Evolutionary conservation across 2,888 invertebrate species (phyloP), one percentile per base, ranked within the genome.

Genomic region (Chironomus riparius): DNA sequence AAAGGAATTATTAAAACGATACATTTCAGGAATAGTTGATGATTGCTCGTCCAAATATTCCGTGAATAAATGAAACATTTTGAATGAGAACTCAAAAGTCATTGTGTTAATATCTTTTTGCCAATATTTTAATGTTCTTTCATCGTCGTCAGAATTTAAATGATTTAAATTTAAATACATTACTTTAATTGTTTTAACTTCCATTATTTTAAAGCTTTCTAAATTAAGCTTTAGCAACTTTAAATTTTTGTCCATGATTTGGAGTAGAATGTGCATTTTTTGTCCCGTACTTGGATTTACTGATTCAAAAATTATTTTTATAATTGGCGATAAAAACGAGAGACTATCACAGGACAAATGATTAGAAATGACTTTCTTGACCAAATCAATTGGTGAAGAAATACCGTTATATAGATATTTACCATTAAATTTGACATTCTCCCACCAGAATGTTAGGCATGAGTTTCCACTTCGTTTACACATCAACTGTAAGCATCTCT

Each of bases 381-480:
- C n/a, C 5, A 68, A 38, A 50, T 56, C 48, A 15, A 69, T 69
- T 69, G 69, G 56, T 6, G 10, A 18, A 21, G 15, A 21, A n/a
- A 38, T 18, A 24, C n/a, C 65, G 12, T 12, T 10, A 28, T 28
- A 76, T 3, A 69, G 50, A n/a, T 24, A 15, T 56, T 50, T 50
- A 12, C 21, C 56, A 21, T 50, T 56, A 50, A 76, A 76, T 13
- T 69, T 68, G 3, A 76, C 6, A 22, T 18, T 56, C 28, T 76
- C 76, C 18, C 69, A 76, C 76, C 76, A 76, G 21, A 76, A 48
- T 47, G 50, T 68, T 4, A 68, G 48, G 10, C 13, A 47, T 38
- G 38, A 38, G 10, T 38, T 21, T 13, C 15, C 21, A 65, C 15
- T 65, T 24, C 48, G 82, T 82, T 83, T 82, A 13, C 78, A 78